Conservation (phyloP, 2,113 vertebrate genomes). For the Vidua chalybeata region DNA sequence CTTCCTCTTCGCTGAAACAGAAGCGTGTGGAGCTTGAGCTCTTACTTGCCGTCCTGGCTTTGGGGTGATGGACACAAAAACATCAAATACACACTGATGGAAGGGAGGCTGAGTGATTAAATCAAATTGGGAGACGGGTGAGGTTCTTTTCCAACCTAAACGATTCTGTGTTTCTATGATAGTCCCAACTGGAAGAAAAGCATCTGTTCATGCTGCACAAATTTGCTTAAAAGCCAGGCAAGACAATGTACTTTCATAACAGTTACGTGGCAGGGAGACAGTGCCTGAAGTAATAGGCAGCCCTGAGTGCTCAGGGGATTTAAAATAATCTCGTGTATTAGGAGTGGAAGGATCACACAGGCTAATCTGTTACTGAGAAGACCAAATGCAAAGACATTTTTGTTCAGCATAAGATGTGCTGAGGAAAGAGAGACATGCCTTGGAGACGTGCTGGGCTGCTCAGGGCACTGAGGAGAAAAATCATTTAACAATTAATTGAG, state of each 20-base stretch:
- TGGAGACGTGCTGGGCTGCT: not conserved
- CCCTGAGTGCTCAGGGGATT: not conserved
- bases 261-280: not conserved
- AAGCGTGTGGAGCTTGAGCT: not conserved
- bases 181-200: not conserved
- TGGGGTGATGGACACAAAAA: not conserved
- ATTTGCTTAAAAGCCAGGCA: not conserved
- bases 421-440: not conserved
- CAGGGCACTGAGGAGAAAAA: not conserved
- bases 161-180: not conserved
- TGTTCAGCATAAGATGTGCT: not conserved
- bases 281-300: not conserved
- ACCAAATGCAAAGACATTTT: slow-evolving; percentile 31
- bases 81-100: not conserved
- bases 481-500: not conserved
- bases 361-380: slow-evolving; percentile 43
- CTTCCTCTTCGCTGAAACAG: not conserved
- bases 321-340: not conserved
- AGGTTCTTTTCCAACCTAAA: not conserved
- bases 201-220: not conserved
- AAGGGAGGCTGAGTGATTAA: not conserved
- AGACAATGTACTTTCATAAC: not conserved
- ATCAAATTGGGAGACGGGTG: not conserved
- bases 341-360: slow-evolving; percentile 1
- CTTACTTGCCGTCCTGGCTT: not conserved